phyloP scores from a whole-genome alignment of 2,888 invertebrate species.

The Pandemis heparana region DNA sequence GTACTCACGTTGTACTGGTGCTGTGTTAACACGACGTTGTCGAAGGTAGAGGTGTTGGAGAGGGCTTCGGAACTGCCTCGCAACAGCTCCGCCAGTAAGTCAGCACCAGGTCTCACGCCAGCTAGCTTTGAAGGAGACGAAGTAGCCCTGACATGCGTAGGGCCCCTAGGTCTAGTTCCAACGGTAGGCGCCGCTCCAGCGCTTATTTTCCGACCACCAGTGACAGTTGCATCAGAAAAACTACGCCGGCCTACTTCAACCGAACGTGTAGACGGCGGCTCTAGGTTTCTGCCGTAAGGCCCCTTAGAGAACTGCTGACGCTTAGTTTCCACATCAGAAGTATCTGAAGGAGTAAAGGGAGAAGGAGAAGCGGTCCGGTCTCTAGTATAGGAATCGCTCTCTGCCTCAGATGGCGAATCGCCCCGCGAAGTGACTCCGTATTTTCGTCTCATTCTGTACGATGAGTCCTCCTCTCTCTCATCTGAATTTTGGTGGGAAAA shows the following conservation, averaged over 20 bases:
- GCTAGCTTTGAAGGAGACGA: conserved; percentile 93
- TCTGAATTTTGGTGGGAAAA: conserved; percentile 91
- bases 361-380: conserved; percentile 87
- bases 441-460: conserved; percentile 71
- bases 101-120: conserved; percentile 83
- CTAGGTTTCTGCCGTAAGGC: conserved; percentile 85
- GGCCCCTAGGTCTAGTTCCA: conserved; percentile 75
- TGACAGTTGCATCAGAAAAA: conserved; percentile 80
- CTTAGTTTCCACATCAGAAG: conserved; percentile 77
- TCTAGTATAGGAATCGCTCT: conserved; percentile 86
- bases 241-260: conserved; percentile 84
- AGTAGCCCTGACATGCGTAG: conserved; percentile 90
- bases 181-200: conserved; percentile 81
- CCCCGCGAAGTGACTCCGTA: conserved; percentile 76
- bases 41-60: conserved; percentile 85
- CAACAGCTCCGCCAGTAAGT: conserved; percentile 91
- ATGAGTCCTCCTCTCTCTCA: conserved; percentile 88
- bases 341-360: conserved; percentile 88
- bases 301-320: conserved; percentile 87
- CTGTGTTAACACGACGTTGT: conserved; percentile 81
- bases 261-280: conserved; percentile 81
- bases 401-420: conserved; percentile 91
- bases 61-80: conserved; percentile 93
- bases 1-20: conserved; percentile 83
- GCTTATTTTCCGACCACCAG: conserved; percentile 86